Evolutionary conservation across 2,888 invertebrate genomes (phyloP).

Genomic region (Ophion ventricosus): DNA sequence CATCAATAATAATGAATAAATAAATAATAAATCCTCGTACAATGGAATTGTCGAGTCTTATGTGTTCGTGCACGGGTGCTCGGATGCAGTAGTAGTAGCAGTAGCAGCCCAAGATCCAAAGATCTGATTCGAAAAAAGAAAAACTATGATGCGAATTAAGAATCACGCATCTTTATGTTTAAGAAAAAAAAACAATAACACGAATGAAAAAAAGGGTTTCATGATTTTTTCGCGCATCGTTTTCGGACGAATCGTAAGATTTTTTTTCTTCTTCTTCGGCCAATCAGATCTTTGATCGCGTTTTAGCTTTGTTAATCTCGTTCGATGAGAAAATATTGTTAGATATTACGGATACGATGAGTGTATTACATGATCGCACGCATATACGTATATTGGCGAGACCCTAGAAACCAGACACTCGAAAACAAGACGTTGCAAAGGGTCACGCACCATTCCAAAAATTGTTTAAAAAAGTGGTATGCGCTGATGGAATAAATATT

Average conservation of each 20-base stretch:
- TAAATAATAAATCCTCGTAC: conserved; percentile 9
- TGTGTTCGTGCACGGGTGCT: conserved; percentile 61
- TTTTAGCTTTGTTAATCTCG: conserved; percentile 59
- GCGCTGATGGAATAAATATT: not conserved
- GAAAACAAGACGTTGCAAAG: not conserved
- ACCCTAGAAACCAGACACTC: not conserved
- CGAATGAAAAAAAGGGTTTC: not conserved
- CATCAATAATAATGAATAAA: not conserved
- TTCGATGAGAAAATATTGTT: conserved; percentile 61
- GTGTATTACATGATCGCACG: not conserved
- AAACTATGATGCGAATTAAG: not conserved
- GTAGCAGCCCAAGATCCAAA: conserved; percentile 56
- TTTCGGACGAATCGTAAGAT: not conserved
- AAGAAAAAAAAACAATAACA: not conserved
- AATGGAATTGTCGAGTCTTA: conserved; percentile 54
- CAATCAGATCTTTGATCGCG: conserved; percentile 43
- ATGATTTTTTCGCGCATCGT: not conserved
- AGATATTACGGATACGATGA: conserved; percentile 21
- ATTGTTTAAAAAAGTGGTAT: not conserved
- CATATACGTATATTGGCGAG: not conserved
- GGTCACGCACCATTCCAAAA: not conserved
- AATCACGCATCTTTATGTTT: too few species aligned
- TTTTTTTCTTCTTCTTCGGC: conserved; percentile 8
- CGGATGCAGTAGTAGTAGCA: conserved; percentile 65
- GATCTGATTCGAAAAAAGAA: conserved; percentile 27